Evolutionary conservation across 2,113 vertebrate genomes (phyloP), one percentile per base, ranked within the genome.

Genomic region (Amblyornis subalaris): DNA sequence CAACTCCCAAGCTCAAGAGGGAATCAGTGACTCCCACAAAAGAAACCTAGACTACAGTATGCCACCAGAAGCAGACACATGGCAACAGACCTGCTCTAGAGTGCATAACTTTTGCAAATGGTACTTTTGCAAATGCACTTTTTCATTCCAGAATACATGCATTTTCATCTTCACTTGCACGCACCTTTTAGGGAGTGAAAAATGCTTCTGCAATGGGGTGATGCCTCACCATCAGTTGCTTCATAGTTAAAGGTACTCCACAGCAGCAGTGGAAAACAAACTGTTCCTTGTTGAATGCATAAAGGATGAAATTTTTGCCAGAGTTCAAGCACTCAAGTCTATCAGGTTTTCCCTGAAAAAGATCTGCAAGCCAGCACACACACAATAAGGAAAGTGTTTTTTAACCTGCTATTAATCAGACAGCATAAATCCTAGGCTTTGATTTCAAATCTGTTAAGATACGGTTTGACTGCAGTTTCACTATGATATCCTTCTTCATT

Each of bases 351-450:
- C 82, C 36, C 26, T 72, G 51, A 77, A 94, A 95, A 51, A 76
- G 29, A 92, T 71, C 65, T 88, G n/a, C n/a, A 79, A 90, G 51
- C n/a, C 88, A 80, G 67, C 36, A 78, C 25, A 55, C 47, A 88
- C n/a, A 78, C 31, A 94, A 82, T 54, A 93, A 88, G 33, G 9
- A 42, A 88, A 93, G 61, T 62, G 53, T 86, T 90, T 80, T 89
- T 82, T 86, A 96, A 77, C 48, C 61, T 96, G 72, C 75, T 83
- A 22, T 81, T 94, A 87, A 84, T 87, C 70, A 88, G 85, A 64
- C 64, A 90, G 75, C 69, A 89, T 75, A 92, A 94, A 89, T 60
- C 42, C 61, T 12, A 53, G 48, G 36, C 69, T 92, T 96, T 92
- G 78, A 90, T 92, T 93, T 93, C 79, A 92, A 86, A 86, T 69